Conservation (phyloP, 2,888 invertebrate species). For the Polyommatus iphigenia region DNA sequence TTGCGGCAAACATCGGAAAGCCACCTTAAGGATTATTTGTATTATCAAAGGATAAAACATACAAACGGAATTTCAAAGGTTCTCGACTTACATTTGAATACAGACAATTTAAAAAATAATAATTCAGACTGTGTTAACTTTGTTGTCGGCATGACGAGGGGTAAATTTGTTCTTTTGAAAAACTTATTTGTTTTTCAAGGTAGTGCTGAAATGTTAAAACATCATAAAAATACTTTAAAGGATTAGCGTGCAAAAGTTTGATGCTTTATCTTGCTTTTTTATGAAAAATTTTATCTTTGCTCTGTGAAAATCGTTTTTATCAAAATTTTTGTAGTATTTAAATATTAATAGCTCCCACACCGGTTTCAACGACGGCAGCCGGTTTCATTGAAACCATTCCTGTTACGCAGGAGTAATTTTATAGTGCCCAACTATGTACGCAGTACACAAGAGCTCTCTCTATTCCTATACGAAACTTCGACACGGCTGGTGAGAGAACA, state of each 20-base stretch:
- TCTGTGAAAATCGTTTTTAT: too few relatives aligned
- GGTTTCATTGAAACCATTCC: too few relatives aligned
- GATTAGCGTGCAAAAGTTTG: background rate
- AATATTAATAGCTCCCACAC: too few relatives aligned
- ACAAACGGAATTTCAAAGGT: background rate
- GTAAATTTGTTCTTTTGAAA: background rate
- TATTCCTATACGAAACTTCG: too few relatives aligned
- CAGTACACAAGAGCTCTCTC: too few relatives aligned
- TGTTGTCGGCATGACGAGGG: background rate
- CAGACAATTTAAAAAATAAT: background rate
- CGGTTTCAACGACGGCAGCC: too few relatives aligned
- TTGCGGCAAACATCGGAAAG: too few relatives aligned
- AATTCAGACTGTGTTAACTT: background rate
- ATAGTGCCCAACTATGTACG: too few relatives aligned
- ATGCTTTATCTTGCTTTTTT: background rate
- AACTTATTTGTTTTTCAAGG: background rate
- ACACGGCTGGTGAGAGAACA: too few relatives aligned
- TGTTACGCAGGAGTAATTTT: too few relatives aligned
- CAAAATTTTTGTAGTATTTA: too few relatives aligned
- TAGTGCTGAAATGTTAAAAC: background rate
- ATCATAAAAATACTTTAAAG: background rate
- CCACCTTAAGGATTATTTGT: background rate
- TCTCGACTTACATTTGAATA: background rate
- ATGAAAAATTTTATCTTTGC: background rate
- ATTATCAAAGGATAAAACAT: background rate